Base-by-base conservation (phyloP, 2,113 vertebrate genomes). In the Callorhinus ursinus region DNA sequence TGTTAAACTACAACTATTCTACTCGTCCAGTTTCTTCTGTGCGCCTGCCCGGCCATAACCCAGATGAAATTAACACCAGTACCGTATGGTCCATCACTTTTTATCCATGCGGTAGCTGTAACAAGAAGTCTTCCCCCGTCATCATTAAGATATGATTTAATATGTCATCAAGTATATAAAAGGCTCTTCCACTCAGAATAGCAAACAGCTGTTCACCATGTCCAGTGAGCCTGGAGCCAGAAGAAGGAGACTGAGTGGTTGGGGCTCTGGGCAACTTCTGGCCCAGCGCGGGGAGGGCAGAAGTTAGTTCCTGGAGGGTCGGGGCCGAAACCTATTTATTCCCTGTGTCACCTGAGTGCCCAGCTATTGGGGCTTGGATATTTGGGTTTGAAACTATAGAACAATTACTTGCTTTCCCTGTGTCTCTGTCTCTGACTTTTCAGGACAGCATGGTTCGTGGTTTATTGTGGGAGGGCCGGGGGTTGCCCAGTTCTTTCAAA, bases 201-300 rank as follows among this genome's bases (percentile, higher is more conserved):
- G 97, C 97, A 97, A 98, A 97, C 97, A 98, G 97, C 96, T 98
- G 97, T 94, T 96, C 88, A 13, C 42, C 31, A 26, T 97, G 91
- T 94, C 91, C 88, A 86, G 79, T 0, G 10, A 95, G 89, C 72
- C 86, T 49, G 65, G 77, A 97, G 96, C 82, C 53, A 33, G 91
- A 96, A 82, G 51, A 88, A 53, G 61, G 53, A 94, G 90, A 76
- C 28, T 1, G 3, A 53, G 72, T 0, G 22, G 13, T 4, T 14
- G 77, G 82, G 74, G 6, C 36, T 79, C 10, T 24, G 36, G 88
- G 77, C 22, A 19, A 55, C 96, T 76, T 71, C 63, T 61, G 46
- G 71, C 39, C 53, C 55, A 61, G 7, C 14, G 1, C 9, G 5
- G 39, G 67, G 90, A 84, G n/a, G 74, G 24, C 42, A 36, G 36